Evolutionary conservation across 2,888 invertebrate genomes (phyloP), one percentile per base, ranked within the genome.

Genomic region (Cryptocephalus moraei): DNA sequence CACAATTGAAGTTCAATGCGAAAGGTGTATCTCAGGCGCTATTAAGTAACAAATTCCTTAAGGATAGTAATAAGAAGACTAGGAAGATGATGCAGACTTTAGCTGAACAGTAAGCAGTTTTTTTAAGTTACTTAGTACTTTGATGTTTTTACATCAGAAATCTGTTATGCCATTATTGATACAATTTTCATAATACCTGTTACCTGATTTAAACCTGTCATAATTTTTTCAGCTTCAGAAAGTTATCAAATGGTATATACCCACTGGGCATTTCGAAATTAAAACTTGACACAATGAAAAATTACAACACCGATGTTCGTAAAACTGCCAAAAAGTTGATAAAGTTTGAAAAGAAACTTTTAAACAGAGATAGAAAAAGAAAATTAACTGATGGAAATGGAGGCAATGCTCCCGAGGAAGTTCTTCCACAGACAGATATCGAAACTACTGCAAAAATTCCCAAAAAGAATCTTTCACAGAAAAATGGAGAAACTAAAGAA

Each of bases 1-100:
- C 84, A 0, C 78, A 81, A 54, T 68, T 91, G 44, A 75, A 78
- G 8, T 81, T 88, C 33, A 78, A 84, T 55, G 75, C 81, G 0
- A 62, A 67, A 31, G 63, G 71, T 40, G 67, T 91, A 6, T 76
- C 77, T 0, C 63, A 69, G 2, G 69, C 78, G 56, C 62, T 89
- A 39, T 66, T 74, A 3, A 62, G 68, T 1, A 62, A 76, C 47
- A 70, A 76, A 66, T 72, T 72, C 62, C 65, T 73, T 46, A 58
- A 74, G 53, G 66, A 67, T 4, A 75, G 78, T 4, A 77, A 74
- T 12, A 73, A 76, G 1, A 77, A 76, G 56, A 74, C 76, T 33
- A 72, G 84, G 1, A 76, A 77, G 56, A 71, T 74, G 46, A 67
- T 84, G 4, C 74, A 72, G 40, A 65, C 75, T 44, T 61, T 80